These are phyloP conservation scores for Rhysida immarginata DNA, from an alignment of 1,140 invertebrate genomes.

Conservation along the genomic window DNA sequence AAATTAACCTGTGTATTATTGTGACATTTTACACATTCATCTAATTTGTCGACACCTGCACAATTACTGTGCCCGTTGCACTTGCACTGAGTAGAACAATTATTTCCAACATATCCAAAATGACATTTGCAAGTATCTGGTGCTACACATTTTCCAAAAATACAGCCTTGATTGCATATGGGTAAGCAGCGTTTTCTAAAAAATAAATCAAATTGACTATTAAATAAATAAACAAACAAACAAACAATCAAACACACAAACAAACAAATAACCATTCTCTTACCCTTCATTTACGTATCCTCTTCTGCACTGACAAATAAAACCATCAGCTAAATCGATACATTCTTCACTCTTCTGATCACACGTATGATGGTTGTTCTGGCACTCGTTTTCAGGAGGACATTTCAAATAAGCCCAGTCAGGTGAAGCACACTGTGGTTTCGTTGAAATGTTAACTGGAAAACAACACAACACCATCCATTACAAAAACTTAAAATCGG, in stretches of 20 bases:
- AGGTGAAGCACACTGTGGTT: no score
- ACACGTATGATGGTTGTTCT: slow-evolving; percentile 80
- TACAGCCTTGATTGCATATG: slow-evolving; percentile 74
- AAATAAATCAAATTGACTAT: slow-evolving; percentile 1
- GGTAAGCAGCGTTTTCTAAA: slow-evolving; percentile 48
- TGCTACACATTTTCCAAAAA: slow-evolving; percentile 64
- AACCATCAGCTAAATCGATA: slow-evolving; percentile 54
- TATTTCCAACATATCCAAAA: slow-evolving; percentile 86
- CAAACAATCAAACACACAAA: background rate
- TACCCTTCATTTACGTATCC: slow-evolving; percentile 44
- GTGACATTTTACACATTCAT: slow-evolving; percentile 65
- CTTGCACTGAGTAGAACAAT: slow-evolving; percentile 83
- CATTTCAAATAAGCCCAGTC: slow-evolving; percentile 71
- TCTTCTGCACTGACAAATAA: slow-evolving; percentile 66
- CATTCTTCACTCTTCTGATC: slow-evolving; percentile 69
- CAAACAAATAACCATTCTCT: slow-evolving; percentile 6
- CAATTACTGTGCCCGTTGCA: slow-evolving; percentile 91
- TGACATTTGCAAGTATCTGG: slow-evolving; percentile 77
- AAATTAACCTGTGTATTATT: slow-evolving; percentile 83
- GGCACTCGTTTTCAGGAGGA: slow-evolving; percentile 85
- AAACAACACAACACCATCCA: no score
- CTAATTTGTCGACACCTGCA: slow-evolving; percentile 55
- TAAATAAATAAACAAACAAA: background rate
- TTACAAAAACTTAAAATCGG: no score
- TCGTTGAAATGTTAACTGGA: no score